Evolutionary conservation across 2,113 vertebrate genomes (phyloP).

Genomic region (Circaetus gallicus): DNA sequence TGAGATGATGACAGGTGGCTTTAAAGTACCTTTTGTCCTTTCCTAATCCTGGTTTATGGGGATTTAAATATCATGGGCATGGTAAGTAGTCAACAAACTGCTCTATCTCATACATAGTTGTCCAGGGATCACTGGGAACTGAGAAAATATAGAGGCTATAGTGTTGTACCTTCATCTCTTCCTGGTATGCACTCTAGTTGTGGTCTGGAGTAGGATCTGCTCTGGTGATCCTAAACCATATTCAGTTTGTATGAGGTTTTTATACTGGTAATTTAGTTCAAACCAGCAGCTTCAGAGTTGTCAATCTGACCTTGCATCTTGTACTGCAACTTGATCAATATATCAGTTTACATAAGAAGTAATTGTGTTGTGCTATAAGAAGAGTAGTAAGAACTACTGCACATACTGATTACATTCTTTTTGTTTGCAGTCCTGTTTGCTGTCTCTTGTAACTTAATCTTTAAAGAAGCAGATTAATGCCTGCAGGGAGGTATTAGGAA

Average conservation of each 20-base stretch:
- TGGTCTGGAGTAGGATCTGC: not conserved
- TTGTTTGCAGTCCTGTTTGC: not conserved
- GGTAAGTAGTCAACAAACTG: not conserved
- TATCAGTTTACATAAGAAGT: not conserved
- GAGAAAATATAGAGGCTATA: not conserved
- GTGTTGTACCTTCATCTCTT: not conserved
- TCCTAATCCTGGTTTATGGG: conserved; percentile 54
- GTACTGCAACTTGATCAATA: not conserved
- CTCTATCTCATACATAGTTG: not conserved
- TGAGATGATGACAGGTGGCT: conserved; percentile 54
- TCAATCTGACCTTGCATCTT: not conserved
- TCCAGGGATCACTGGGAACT: not conserved
- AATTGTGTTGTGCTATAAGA: not conserved
- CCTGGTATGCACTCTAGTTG: not conserved
- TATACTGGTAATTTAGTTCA: not conserved
- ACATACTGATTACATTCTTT: not conserved
- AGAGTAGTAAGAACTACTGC: not conserved
- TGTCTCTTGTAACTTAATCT: not conserved
- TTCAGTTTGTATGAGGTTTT: not conserved
- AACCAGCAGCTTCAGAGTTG: not conserved
- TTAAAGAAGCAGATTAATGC: not conserved
- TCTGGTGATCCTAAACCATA: not conserved
- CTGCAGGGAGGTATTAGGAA: not conserved
- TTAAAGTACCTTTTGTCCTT: conserved; percentile 60
- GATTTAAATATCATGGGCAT: conserved; percentile 44